Evolutionary conservation across 92 coral and sea anemone genomes (phyloP).

Genomic region (Phenganax subtilis): DNA sequence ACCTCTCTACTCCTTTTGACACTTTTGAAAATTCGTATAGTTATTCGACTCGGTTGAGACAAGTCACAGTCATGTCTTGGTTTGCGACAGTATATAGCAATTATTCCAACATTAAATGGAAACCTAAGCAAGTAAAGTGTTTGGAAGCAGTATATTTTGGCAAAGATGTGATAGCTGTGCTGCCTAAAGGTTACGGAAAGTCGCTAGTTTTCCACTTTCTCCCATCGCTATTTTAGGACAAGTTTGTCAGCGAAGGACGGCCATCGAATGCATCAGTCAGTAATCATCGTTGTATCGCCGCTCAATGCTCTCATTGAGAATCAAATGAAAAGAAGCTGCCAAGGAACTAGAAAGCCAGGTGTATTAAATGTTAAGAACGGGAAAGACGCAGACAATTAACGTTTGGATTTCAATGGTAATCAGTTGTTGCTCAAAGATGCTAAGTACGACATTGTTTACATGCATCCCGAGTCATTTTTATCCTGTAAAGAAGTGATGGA

Average conservation of each 20-base stretch:
- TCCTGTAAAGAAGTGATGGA: conserved; percentile 46
- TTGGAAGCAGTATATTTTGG: conserved; percentile 39
- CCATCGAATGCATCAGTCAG: conserved; percentile 2
- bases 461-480: conserved; percentile 51
- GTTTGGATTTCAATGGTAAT: conserved; percentile 20
- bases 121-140: conserved; percentile 31
- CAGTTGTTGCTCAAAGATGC: conserved; percentile 38
- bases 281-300: conserved; percentile 47
- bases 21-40: too few relatives aligned
- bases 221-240: conserved; percentile 22
- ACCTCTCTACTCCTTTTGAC: too few relatives aligned
- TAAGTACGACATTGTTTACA: conserved; percentile 40
- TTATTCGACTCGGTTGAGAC: too few relatives aligned
- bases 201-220: conserved; percentile 41
- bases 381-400: conserved; percentile 18
- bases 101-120: conserved; percentile 38
- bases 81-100: conserved; percentile 39
- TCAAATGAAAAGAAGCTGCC: conserved; percentile 46
- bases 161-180: conserved; percentile 49
- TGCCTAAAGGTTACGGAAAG: conserved; percentile 47
- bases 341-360: conserved; percentile 38
- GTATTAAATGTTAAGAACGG: conserved; percentile 34
- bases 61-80: too few relatives aligned
- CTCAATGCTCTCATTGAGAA: conserved; percentile 43
- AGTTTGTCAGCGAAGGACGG: background rate